Evolutionary conservation across 2,113 vertebrate species (phyloP).

Genomic region (Atlantisia rogersi): DNA sequence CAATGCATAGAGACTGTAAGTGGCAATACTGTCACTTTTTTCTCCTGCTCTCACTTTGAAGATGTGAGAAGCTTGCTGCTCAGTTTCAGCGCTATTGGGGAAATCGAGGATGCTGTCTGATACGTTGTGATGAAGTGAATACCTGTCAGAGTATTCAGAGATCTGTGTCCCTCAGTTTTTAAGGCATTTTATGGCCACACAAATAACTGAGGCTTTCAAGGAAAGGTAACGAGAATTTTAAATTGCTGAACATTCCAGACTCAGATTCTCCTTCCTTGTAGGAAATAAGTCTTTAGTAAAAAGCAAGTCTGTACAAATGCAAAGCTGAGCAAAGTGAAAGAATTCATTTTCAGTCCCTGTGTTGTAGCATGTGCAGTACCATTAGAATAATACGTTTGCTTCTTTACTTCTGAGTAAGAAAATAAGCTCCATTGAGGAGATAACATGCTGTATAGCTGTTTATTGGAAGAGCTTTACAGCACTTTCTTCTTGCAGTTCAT

Average conservation of each 20-base stretch:
- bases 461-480: neutral
- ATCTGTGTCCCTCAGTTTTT: neutral
- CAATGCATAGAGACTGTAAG: neutral
- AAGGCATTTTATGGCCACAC: neutral
- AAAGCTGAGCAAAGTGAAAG: neutral
- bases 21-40: neutral
- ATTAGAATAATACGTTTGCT: neutral
- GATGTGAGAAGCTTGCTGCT: neutral
- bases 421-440: neutral
- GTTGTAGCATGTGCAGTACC: neutral
- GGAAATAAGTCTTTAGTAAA: neutral
- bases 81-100: neutral
- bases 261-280: neutral
- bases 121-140: neutral
- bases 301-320: neutral
- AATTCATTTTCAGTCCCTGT: neutral
- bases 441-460: neutral
- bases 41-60: neutral
- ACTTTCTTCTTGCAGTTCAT: neutral
- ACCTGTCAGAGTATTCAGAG: neutral
- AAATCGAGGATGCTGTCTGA: neutral
- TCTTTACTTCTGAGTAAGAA: neutral
- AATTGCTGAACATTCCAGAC: neutral
- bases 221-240: neutral
- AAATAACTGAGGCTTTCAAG: neutral